Evolutionary conservation across 2,888 invertebrate species (phyloP), one percentile per base, ranked within the genome.

Genomic region (Drosophila kambysellisi): DNA sequence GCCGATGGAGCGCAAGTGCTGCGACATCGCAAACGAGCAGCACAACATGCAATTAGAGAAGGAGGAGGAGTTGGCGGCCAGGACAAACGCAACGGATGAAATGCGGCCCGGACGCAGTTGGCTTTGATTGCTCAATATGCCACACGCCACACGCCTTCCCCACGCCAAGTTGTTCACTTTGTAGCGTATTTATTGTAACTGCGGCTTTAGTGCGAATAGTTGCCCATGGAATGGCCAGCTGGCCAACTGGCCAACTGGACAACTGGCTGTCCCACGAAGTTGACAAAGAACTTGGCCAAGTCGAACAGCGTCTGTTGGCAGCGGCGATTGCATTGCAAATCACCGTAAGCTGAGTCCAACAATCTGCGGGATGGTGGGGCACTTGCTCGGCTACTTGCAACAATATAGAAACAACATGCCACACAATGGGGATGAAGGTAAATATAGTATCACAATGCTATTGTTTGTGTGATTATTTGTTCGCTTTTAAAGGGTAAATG

Each of bases 101-200:
- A 37, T 62, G 67, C 51, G 29, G 53, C 64, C 52, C 65, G 83
- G 78, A 67, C 88, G 74, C 87, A 89, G 88, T 89, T 87, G 85
- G 89, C 80, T 85, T 89, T 87, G 87, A 87, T 89, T 87, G 89
- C 89, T 83, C 88, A 85, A 85, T 89, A 82, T 83, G 57, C 57
- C 30, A 20, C 32, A 57, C 41, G 4, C 41, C 43, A 51, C 51
- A 50, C 29, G 50, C 30, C 51, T 25, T 46, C 15, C 46, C 15
- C 29, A 46, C 17, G 7, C 20, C 30, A 15, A n/a, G 8, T 30
- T 56, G 39, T 29, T 41, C 30, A 41, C 56, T 56, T 32, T 39
- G 39, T 39, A 20, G 67, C 54, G 52, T 79, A 82, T 82, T 80
- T 88, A 85, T 85, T 85, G 88, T 85, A 74, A 74, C 69, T 72